phyloP scores from a whole-genome alignment of 2,888 invertebrate species.

The Tribolium freemani region DNA sequence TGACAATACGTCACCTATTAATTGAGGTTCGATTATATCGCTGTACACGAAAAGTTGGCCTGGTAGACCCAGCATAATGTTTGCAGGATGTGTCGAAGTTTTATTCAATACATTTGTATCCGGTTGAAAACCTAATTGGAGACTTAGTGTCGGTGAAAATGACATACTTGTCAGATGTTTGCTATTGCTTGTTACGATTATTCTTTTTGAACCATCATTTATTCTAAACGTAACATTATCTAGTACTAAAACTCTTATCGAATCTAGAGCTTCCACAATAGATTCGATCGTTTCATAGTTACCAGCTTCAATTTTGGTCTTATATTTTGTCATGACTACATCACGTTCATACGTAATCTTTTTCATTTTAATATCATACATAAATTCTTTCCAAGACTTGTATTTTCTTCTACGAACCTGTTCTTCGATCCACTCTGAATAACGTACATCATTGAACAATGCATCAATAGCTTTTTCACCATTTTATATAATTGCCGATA shows the following conservation, averaged over 20 bases:
- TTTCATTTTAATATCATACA: background rate
- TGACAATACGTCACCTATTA: no score
- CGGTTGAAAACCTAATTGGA: no score
- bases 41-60: no score
- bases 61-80: no score
- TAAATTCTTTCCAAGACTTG: background rate
- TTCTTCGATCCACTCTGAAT: background rate
- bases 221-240: background rate
- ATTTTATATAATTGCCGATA: background rate
- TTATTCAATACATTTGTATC: no score
- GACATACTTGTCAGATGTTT: no score
- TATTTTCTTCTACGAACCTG: background rate
- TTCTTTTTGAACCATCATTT: background rate
- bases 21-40: no score
- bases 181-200: background rate
- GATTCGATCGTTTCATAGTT: conserved; percentile 5
- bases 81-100: no score
- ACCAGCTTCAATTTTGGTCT: conserved; percentile 2
- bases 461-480: background rate
- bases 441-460: background rate
- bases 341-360: background rate
- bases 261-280: background rate
- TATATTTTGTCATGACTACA: background rate
- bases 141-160: no score
- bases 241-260: background rate